Base-by-base conservation (phyloP, 53 echinoderm and acorn worm species). In the Stichopus horrens region DNA sequence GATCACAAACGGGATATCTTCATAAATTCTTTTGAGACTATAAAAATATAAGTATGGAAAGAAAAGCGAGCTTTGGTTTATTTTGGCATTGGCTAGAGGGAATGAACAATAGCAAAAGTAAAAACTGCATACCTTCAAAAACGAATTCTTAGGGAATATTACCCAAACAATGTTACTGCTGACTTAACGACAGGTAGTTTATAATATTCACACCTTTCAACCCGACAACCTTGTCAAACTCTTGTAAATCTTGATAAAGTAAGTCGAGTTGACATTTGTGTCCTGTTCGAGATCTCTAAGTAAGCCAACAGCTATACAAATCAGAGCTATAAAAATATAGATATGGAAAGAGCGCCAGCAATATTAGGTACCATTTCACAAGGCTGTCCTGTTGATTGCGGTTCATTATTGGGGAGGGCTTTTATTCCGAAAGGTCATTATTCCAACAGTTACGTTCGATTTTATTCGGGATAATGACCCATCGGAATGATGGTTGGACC, bases 111-210 rank as follows among this genome's bases (percentile, higher is more conserved):
- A 68, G 63, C 55, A 53, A 86, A 86, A 13, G 14, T 37, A 37
- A 37, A 2, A 37, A 37, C 37, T 37, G 37, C 66, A 23, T 66
- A 67, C 60, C 86, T 86, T 16, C 66, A 53, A 66, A 86, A 86
- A 86, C 86, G 66, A 86, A 86, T 71, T 86, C 51, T 86, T 23
- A 65, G 86, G 86, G 66, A 85, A 85, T 85, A 85, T 85, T 85
- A 86, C 86, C 86, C 86, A 86, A 86, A 86, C 86, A 86, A 53
- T 67, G 37, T 37, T 37, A 51, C 67, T 22, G 71, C 86, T 10
- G 52, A 68, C 66, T 86, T 86, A 52, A 86, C 60, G 86, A 23
- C 53, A 67, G 63, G 19, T 86, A 86, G 86, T 86, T 86, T 86
- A 86, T 86, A 52, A 86, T 86, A 67, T 86, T 86, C 86, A 86